Evolutionary conservation across 2,113 vertebrate genomes (phyloP), one percentile per base, ranked within the genome.

Genomic region (Gopherus evgoodei): DNA sequence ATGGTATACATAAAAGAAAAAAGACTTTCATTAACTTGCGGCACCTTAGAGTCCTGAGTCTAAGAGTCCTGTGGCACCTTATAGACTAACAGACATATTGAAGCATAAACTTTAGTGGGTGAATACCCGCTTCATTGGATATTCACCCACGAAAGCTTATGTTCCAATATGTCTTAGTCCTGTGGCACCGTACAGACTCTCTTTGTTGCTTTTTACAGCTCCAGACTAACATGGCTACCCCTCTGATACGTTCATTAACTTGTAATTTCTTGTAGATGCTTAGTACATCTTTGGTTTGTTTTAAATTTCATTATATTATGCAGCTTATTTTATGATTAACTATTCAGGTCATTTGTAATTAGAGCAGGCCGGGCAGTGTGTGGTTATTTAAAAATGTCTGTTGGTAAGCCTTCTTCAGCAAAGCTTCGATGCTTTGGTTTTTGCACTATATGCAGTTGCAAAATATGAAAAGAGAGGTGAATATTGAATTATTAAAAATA

Each of bases 291-390:
- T 93, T 90, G 87, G 53, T 92, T 95, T 88, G 49, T 87, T 97
- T 14, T 1, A 89, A 94, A 81, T 87, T 94, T 91, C 90, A 75
- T 95, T 87, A 82, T 81, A 85, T 9, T 91, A 86, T 44, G 76
- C 89, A 95, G 59, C 84, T 94, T 92, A 80, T 82, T 94, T 87
- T 1, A 31, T 96, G 93, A 95, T 38, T 38, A 21, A 38, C n/a
- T 69, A 38, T 72, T 38, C 19, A 38, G 21, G 81, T 97, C 87
- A 95, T 75, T 96, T 96, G 96, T 96, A 97, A 96, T 97, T 97
- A 95, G 75, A 95, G 93, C 89, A 85, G 90, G 42, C 81, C 27
- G 27, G 76, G 88, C n/a, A 72, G n/a, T 38, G n/a, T 59, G 57
- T 72, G 19, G n/a, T 72, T 38, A 17, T 1, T 93, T 89, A 96